Evolutionary conservation across 2,888 invertebrate genomes (phyloP).

Genomic region (Tipula helvola): DNA sequence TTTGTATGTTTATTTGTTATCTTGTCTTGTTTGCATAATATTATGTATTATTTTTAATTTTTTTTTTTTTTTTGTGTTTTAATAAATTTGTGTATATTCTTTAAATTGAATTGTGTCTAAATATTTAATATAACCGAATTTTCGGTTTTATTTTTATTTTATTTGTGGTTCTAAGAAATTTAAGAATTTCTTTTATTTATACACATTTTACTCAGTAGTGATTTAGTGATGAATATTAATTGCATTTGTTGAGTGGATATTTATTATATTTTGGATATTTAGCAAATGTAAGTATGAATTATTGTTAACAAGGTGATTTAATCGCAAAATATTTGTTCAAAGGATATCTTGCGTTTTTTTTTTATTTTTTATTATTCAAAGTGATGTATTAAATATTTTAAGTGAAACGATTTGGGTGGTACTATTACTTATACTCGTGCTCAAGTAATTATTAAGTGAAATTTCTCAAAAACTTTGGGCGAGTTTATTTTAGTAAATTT

Average conservation of each 20-base stretch:
- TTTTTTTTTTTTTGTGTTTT: background rate
- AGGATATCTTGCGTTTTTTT: background rate
- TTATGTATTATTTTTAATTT: background rate
- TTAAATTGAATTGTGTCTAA: background rate
- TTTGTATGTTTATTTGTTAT: background rate
- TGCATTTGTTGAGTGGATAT: background rate
- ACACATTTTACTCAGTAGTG: background rate
- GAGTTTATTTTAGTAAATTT: background rate
- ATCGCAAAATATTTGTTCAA: background rate
- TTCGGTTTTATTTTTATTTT: background rate
- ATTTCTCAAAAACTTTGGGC: background rate
- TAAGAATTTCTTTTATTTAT: background rate
- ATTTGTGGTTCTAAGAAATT: background rate
- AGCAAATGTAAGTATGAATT: background rate
- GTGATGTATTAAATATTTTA: background rate
- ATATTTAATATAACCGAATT: background rate
- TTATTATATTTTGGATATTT: background rate
- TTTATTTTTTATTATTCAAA: background rate
- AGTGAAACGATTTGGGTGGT: background rate
- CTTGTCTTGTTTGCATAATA: background rate
- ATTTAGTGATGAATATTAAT: background rate
- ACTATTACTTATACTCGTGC: background rate
- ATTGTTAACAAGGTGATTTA: background rate
- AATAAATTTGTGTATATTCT: background rate
- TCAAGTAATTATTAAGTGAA: background rate